Base-by-base conservation (phyloP, 1,140 invertebrate genomes). In the Rhizoglyphus robini region DNA sequence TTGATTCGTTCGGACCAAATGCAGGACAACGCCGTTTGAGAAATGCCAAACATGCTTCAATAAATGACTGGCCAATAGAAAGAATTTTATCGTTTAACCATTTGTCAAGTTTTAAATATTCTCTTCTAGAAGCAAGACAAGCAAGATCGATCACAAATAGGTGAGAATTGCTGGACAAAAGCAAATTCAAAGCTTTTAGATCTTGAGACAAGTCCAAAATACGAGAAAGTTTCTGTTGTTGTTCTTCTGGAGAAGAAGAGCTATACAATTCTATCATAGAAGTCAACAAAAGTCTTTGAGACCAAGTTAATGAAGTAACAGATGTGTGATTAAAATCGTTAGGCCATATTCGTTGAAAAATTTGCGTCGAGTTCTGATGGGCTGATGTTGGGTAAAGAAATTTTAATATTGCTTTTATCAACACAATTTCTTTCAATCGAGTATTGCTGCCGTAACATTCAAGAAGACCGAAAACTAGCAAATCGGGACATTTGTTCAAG, bases 191-290 rank as follows among this genome's bases (percentile, higher is more conserved):
- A 0, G 92, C 92, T 73, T 96, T 98, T 0, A 98, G 77, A 78
- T 98, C 96, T 76, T 99, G 96, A 2, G 95, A 94, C 8, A 98
- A 87, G 74, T 98, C 95, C 25, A 99, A 79, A 70, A 99, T 97
- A 30, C 94, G 79, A 0, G 93, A 92, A 2, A 99, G 77, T 73
- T 91, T 83, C 0, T 85, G 86, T 76, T 97, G 94, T 77, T 98
- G 94, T 72, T 87, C 85, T 69, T 95, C 91, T 30, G 87, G 86
- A 36, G 73, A 71, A 30, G 89, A 82, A 20, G 74, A 64, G 66
- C 88, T 81, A 74, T 96, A 97, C 90, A 92, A 97, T 63, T 97
- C 93, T 2, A 90, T 89, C 93, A 98, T 97, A 0, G 91, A 83
- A 70, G 92, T 88, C 86, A 70, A 68, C 54, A 65, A 61, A 23